Evolutionary conservation across 2,113 vertebrate species (phyloP).

Genomic region (Trogon surrucura): DNA sequence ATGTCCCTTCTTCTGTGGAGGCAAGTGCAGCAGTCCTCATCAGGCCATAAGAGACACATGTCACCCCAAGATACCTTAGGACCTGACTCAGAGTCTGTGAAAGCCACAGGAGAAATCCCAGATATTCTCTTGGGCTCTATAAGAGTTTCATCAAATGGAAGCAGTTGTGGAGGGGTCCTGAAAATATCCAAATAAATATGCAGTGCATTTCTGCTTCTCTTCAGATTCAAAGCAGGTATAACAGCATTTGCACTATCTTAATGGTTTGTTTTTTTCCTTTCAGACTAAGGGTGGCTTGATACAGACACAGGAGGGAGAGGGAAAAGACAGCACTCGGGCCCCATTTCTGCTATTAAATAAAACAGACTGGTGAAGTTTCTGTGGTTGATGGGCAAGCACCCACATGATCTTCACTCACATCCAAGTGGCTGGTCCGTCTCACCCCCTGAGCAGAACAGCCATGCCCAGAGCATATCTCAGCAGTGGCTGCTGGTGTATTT

Average conservation of each 20-base stretch:
- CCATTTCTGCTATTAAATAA: neutral
- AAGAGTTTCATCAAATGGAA: neutral
- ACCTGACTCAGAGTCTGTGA: neutral
- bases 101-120: neutral
- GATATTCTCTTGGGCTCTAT: neutral
- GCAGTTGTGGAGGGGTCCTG: neutral
- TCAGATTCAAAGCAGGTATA: neutral
- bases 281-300: neutral
- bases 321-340: rapidly evolving
- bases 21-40: neutral
- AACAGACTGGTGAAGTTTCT: neutral
- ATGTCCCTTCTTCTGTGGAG: neutral
- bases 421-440: neutral
- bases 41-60: rapidly evolving
- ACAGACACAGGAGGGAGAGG: neutral
- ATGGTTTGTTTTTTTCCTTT: neutral
- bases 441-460: rapidly evolving
- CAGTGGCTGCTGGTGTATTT: rapidly evolving
- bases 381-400: neutral
- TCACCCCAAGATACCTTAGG: neutral
- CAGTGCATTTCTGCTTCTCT: neutral
- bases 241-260: neutral
- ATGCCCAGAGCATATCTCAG: neutral
- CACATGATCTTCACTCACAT: neutral
- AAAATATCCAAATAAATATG: neutral